A percentile compares a stretch with the other conserved stretches of the same genome.
These are phyloP conservation scores for Notothenia coriiceps DNA, from an alignment of 2,113 vertebrate genomes.

Conservation along the genomic window DNA sequence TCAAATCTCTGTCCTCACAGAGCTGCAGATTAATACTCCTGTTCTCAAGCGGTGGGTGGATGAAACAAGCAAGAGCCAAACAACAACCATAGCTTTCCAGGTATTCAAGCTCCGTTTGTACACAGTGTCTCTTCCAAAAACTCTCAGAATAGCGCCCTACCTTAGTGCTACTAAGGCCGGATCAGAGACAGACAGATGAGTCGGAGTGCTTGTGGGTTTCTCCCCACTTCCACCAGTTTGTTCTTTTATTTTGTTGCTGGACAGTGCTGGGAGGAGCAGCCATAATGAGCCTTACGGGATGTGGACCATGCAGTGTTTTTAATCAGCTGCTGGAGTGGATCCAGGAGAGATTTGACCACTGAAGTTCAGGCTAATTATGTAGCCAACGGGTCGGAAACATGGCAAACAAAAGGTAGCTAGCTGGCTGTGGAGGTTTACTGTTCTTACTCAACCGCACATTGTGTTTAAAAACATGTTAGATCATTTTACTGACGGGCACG, in stretches of 20 bases:
- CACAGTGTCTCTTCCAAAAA: constrained; percentile 21
- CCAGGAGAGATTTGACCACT: constrained; percentile 52
- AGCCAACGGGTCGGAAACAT: constrained; percentile 41
- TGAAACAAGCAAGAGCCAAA: constrained; percentile 1
- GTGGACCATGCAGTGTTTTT: constrained; percentile 58
- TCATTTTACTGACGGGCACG: constrained; percentile 21
- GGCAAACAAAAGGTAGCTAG: constrained; percentile 18
- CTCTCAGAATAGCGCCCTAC: constrained; percentile 36
- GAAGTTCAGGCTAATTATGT: constrained; percentile 56
- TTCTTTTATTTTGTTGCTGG: not conserved
- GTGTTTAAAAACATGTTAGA: constrained; percentile 46
- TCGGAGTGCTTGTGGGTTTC: constrained; percentile 16
- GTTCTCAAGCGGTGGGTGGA: not conserved
- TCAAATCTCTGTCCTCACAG: not conserved
- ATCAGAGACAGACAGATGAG: constrained; percentile 10
- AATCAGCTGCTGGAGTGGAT: constrained; percentile 64
- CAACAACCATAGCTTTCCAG: constrained; percentile 27
- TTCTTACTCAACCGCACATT: constrained; percentile 45
- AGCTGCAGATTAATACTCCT: not conserved
- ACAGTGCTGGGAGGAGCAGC: constrained; percentile 5
- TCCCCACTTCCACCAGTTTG: constrained; percentile 7
- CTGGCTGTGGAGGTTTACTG: constrained; percentile 9
- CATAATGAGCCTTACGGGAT: constrained; percentile 34
- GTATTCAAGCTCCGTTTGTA: constrained; percentile 29
- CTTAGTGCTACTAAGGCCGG: constrained; percentile 22